These are phyloP conservation scores for Acleris emargana DNA, from an alignment of 2,888 invertebrate genomes.

Conservation along the genomic window DNA sequence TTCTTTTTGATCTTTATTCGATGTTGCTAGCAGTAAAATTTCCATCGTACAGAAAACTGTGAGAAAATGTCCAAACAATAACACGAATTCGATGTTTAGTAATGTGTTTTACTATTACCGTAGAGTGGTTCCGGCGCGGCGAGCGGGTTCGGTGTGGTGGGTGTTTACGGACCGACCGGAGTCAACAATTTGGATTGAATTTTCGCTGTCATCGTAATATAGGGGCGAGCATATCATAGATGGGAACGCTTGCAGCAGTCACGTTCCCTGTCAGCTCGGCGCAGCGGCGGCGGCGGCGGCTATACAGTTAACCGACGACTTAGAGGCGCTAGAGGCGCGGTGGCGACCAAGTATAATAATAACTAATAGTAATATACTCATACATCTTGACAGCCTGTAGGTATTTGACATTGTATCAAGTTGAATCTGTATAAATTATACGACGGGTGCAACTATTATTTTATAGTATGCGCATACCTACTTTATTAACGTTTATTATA, in stretches of 20 bases:
- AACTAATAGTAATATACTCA: too few species aligned
- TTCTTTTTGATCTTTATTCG: conserved; percentile 6
- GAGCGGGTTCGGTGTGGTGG: too few species aligned
- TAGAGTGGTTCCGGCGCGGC: conserved; percentile 13
- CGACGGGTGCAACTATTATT: too few species aligned
- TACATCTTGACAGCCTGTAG: too few species aligned
- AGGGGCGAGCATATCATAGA: conserved; percentile 22
- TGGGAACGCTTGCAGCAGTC: conserved; percentile 15
- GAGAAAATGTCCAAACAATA: conserved; percentile 8
- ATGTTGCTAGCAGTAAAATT: neutral
- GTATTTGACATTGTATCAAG: too few species aligned
- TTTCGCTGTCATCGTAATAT: conserved; percentile 27
- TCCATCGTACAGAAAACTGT: neutral
- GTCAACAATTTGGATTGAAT: conserved; percentile 33
- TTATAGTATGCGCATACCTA: too few species aligned
- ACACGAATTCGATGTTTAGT: neutral
- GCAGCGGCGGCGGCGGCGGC: conserved; percentile 10
- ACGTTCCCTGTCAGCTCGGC: conserved; percentile 20
- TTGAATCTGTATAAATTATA: too few species aligned
- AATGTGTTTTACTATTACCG: conserved; percentile 18
- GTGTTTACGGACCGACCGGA: conserved; percentile 16
- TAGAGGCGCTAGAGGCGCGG: too few species aligned
- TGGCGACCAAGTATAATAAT: too few species aligned
- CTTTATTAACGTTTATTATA: too few species aligned
- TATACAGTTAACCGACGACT: conserved; percentile 6